Percentiles rank a stretch among this genome's conserved stretches.
phyloP scores from a whole-genome alignment of 2,113 vertebrate species.

The Ursus arctos region DNA sequence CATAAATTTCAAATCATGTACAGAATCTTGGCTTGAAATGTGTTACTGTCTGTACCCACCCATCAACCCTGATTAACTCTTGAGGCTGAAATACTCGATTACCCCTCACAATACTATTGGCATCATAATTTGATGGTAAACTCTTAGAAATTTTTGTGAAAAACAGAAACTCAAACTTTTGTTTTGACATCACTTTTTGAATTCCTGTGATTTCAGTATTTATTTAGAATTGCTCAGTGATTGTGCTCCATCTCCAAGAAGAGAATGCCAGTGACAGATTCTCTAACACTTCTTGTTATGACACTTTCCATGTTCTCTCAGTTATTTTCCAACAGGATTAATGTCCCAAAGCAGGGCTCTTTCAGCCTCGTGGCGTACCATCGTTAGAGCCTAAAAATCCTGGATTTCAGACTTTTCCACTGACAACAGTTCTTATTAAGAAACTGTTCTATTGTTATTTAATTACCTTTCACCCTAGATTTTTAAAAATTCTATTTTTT shows the following conservation, averaged over 20 bases:
- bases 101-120: slow-evolving; percentile 42
- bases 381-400: slow-evolving; percentile 50
- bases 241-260: slow-evolving; percentile 79
- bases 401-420: neutral
- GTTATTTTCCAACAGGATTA: slow-evolving; percentile 81
- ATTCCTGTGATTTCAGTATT: slow-evolving; percentile 80
- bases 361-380: slow-evolving; percentile 62
- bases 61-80: slow-evolving; percentile 5
- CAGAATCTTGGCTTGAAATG: slow-evolving; percentile 55
- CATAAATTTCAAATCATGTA: slow-evolving; percentile 35
- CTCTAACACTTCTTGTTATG: slow-evolving; percentile 82
- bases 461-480: neutral
- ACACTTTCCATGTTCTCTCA: slow-evolving; percentile 83
- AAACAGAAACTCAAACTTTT: slow-evolving; percentile 79
- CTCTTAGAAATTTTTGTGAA: slow-evolving; percentile 76
- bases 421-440: neutral
- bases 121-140: slow-evolving; percentile 71
- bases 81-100: slow-evolving; percentile 21
- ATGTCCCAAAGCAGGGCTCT: slow-evolving; percentile 76
- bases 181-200: slow-evolving; percentile 83
- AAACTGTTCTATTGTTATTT: neutral
- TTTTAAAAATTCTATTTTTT: neutral
- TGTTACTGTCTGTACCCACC: neutral
- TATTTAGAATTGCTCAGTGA: slow-evolving; percentile 80
- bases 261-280: slow-evolving; percentile 84